A percentile compares a stretch with the other conserved stretches of the same genome.
phyloP scores from a whole-genome alignment of 1,140 invertebrate genomes.

The Schlechtendalia chinensis region DNA sequence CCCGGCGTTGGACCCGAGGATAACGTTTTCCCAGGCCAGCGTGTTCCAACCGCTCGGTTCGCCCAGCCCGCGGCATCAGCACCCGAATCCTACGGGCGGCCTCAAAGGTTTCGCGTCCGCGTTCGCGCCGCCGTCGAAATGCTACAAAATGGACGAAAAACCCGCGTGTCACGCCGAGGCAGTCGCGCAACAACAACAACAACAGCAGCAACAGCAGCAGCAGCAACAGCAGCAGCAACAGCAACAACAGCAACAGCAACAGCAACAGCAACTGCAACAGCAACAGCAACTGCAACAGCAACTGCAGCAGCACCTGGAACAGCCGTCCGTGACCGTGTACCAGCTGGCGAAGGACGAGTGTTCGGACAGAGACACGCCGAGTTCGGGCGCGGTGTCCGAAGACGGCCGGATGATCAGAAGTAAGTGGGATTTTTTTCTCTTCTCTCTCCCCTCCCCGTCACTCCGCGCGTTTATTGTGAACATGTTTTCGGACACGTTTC shows the following conservation, averaged over 20 bases:
- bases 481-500: no score
- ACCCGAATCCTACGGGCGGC: conserved; percentile 53
- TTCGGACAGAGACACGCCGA: conserved; percentile 58
- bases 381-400: conserved; percentile 61
- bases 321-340: conserved; percentile 56
- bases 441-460: no score
- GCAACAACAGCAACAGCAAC: not conserved
- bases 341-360: conserved; percentile 59
- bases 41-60: conserved; percentile 55
- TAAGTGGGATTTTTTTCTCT: not conserved
- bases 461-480: no score
- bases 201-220: not conserved
- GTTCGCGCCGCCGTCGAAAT: conserved; percentile 60
- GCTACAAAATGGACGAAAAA: conserved; percentile 59
- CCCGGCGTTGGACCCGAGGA: conserved; percentile 58
- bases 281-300: not conserved
- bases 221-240: not conserved
- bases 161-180: conserved; percentile 51
- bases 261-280: not conserved
- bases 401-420: conserved; percentile 58
- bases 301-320: not conserved
- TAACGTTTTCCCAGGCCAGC: conserved; percentile 56
- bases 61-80: conserved; percentile 22
- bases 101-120: conserved; percentile 61
- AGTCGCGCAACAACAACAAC: conserved; percentile 12